Conservation (phyloP, 2,888 invertebrate species). For the Pollenia amentaria region DNA sequence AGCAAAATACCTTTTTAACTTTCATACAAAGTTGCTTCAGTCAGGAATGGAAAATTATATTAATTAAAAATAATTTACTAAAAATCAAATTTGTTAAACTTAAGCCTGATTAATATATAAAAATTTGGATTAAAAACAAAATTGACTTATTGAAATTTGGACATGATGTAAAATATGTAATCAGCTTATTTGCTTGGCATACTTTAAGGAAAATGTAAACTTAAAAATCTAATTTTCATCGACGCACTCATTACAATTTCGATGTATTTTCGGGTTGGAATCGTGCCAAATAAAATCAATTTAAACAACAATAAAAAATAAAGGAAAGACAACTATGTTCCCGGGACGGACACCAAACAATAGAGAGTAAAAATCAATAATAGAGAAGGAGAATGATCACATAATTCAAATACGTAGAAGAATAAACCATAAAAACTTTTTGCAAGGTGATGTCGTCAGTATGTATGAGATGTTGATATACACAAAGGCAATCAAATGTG, state of each 20-base stretch:
- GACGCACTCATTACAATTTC: slow-evolving; percentile 39
- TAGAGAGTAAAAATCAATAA: background rate
- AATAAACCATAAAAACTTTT: slow-evolving; percentile 18
- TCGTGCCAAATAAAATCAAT: slow-evolving; percentile 56
- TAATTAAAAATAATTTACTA: too few relatives aligned
- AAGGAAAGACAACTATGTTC: slow-evolving; percentile 38
- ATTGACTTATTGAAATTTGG: too few relatives aligned
- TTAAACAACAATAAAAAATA: slow-evolving; percentile 37
- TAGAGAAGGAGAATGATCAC: slow-evolving; percentile 10
- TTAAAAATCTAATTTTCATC: background rate
- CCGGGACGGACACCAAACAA: slow-evolving; percentile 49
- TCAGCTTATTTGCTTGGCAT: too few relatives aligned
- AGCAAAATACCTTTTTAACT: too few relatives aligned
- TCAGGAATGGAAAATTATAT: too few relatives aligned
- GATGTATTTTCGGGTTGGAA: slow-evolving; percentile 55
- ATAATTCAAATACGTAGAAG: background rate
- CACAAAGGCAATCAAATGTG: background rate
- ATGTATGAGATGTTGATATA: background rate
- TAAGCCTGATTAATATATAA: too few relatives aligned
- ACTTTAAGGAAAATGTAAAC: too few relatives aligned
- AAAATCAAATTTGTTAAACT: too few relatives aligned
- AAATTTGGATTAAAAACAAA: too few relatives aligned
- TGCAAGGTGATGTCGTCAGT: slow-evolving; percentile 12
- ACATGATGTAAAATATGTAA: too few relatives aligned
- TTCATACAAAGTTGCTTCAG: too few relatives aligned